Percentiles rank a stretch among this genome's conserved stretches.
Evolutionary conservation across 2,888 invertebrate genomes (phyloP).

Genomic region (Caenorhabditis plicata): DNA sequence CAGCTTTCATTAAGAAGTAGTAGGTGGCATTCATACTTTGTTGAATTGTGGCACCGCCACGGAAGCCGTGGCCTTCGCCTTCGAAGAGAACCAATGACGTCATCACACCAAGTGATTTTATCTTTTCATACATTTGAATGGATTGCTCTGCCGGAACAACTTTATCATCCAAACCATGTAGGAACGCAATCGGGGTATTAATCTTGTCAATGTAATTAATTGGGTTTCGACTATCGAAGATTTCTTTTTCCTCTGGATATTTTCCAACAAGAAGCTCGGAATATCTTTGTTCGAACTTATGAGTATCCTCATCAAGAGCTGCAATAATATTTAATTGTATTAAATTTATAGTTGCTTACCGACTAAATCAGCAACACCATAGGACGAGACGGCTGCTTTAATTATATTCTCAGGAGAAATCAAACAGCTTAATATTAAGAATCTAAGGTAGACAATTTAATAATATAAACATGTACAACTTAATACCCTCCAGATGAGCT

Average conservation of each 20-base stretch:
- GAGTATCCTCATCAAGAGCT: constrained; percentile 64
- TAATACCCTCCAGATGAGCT: constrained; percentile 62
- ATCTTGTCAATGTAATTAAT: constrained; percentile 66
- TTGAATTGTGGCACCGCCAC: constrained; percentile 67
- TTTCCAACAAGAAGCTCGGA: constrained; percentile 65
- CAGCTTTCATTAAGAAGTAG: constrained; percentile 65
- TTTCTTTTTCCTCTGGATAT: constrained; percentile 41
- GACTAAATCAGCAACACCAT: constrained; percentile 68
- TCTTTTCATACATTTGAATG: constrained; percentile 66
- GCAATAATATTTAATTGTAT: not conserved
- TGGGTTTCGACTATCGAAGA: constrained; percentile 64
- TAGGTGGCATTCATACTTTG: constrained; percentile 67
- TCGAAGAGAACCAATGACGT: constrained; percentile 66
- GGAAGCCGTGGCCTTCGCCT: constrained; percentile 69
- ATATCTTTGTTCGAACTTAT: constrained; percentile 69
- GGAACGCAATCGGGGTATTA: constrained; percentile 66
- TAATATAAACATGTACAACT: not conserved
- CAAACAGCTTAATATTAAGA: constrained; percentile 45
- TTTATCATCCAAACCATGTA: constrained; percentile 67
- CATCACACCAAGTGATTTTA: constrained; percentile 66
- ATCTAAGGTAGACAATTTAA: constrained; percentile 26
- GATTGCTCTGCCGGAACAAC: constrained; percentile 67
- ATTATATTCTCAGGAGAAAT: constrained; percentile 61
- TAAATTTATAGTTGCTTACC: constrained; percentile 3
- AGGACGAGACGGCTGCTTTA: constrained; percentile 67